Base-by-base conservation (phyloP, 2,113 vertebrate genomes). In the Fulica atra region DNA sequence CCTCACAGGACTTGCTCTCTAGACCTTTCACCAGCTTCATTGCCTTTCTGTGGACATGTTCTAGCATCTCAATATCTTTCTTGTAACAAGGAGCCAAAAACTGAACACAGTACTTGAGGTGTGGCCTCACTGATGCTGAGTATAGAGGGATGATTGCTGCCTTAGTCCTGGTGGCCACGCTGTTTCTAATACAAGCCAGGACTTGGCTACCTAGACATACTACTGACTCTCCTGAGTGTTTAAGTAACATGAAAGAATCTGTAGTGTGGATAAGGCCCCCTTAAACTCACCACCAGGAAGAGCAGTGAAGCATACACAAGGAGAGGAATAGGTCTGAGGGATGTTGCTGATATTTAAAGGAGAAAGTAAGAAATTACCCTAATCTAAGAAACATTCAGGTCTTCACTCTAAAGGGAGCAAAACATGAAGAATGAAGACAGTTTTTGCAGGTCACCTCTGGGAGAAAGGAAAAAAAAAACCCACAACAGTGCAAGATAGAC, bases 391-490 rank as follows among this genome's bases (percentile, higher is more conserved):
- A 76, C 9, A 71, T 42, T 48, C 11, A 29, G 7, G 54, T 7
- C 5, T 88, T 89, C 4, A 4, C 31, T 76, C 4, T 46, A 69
- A 71, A 68, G 15, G 8, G 54, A 38, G 16, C 3, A 25, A 79
- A 79, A 69, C 1, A 4, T 14, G 35, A 74, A 63, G 56, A 18
- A 33, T 2, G 4, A 66, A 36, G 5, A 26, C 14, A 13, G 24
- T 26, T 20, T 42, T 81, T 89, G 50, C 36, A 48, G 38, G 16
- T 61, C 40, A 36, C 31, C 16, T 93, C 44, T 33, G 1, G 2
- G 4, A 3, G 4, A 2, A 3, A 21, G 11, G 10, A 2, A 4
- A 16, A 48, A 33, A 42, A 17, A n/a, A 13, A 13, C 25, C 50
- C 13, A 53, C 26, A 54, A 54, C 14, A 24, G 4, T 2, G n/a